Base-by-base conservation (phyloP, 1,140 invertebrate species). In the Drosophila saltans region DNA sequence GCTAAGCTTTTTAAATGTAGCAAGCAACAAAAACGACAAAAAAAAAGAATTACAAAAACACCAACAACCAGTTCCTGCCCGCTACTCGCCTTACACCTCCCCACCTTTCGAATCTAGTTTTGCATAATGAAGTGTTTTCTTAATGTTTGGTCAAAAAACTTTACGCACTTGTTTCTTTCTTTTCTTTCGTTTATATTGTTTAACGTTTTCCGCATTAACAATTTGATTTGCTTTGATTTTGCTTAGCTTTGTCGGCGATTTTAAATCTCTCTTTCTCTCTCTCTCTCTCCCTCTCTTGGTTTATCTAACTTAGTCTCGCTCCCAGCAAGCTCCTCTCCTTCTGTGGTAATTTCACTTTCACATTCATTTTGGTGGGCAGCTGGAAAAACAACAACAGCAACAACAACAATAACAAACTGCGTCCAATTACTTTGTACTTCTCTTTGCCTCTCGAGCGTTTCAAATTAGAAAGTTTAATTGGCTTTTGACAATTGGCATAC, bases 321-420 rank as follows among this genome's bases (percentile, higher is more conserved):
- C 57, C 9, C 28, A 4, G 39, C 28, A 26, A 21, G 33, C 58
- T 40, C n/a, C 24, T 30, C 40, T 59, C 41, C 45, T 40, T 26
- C 58, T 60, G 36, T 40, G 41, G 69, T 69, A 82, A 82, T 74
- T 86, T 89, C 80, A 86, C 83, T 86, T 86, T 86, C 83, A 86
- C 83, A 86, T 86, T 88, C 80, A 66, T 69, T 75, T 30, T 61
- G 21, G 76, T 80, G 83, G 80, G 83, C 79, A 88, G 83, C 76
- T 78, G 70, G 57, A 66, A 65, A 67, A 57, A 64, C 58, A 68
- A 24, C 45, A 52, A 76, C 61, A 66, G 62, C 68, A 58, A 65
- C 63, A 71, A 64, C 58, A 69, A 52, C 21, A 52, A 76, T 57
- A 69, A 65, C 68, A 58, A 70, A 60, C 71, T 52, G 16, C 21